These are phyloP conservation scores for Elgaria multicarinata DNA, from an alignment of 2,113 vertebrate genomes.

Conservation along the genomic window DNA sequence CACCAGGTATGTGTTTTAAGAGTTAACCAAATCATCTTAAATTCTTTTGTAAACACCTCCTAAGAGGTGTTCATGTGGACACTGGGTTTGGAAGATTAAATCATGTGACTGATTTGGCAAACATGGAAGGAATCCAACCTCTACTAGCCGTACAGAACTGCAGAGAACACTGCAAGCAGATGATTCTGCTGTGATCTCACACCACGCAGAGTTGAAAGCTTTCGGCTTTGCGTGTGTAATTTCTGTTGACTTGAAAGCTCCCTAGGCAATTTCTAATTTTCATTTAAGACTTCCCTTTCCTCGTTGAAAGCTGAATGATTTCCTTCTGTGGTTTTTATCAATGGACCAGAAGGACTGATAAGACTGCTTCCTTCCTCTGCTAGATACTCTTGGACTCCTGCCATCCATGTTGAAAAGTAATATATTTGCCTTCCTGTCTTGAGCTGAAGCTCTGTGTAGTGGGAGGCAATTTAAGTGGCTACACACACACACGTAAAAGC, in stretches of 20 bases:
- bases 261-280: slow-evolving; percentile 66
- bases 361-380: slow-evolving; percentile 79
- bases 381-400: slow-evolving; percentile 72
- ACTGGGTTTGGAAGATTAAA: background rate
- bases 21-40: background rate
- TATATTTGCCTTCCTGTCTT: slow-evolving; percentile 65
- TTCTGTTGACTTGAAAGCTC: slow-evolving; percentile 69
- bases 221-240: slow-evolving; percentile 59
- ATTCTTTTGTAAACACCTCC: background rate
- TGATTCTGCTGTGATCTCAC: slow-evolving; percentile 57
- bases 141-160: slow-evolving; percentile 31
- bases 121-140: slow-evolving; percentile 28
- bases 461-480: slow-evolving; percentile 39
- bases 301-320: slow-evolving; percentile 78
- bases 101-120: background rate
- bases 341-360: slow-evolving; percentile 72
- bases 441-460: slow-evolving; percentile 46
- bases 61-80: too few species aligned
- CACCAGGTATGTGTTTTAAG: background rate
- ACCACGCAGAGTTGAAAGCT: slow-evolving; percentile 47
- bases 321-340: slow-evolving; percentile 78
- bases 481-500: background rate
- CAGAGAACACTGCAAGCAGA: slow-evolving; percentile 52
- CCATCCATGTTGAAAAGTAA: slow-evolving; percentile 73
- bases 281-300: slow-evolving; percentile 77